Evolutionary conservation across 2,797 vertebrate genomes (phyloP), one percentile per base, ranked within the genome.

Genomic region (Amblyopsis hoosieri): DNA sequence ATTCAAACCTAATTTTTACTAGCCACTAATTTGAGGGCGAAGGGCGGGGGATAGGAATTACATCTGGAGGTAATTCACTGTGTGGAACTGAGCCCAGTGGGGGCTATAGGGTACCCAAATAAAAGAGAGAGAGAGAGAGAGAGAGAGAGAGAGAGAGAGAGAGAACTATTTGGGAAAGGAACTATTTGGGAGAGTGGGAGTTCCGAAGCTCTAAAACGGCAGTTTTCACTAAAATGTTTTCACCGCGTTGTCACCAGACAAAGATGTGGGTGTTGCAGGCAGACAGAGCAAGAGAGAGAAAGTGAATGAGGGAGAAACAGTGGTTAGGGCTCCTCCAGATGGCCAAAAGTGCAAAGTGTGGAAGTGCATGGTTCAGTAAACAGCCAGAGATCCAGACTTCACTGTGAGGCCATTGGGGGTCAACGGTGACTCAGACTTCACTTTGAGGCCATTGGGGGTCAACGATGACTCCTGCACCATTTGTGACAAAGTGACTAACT

Each of bases 1-100:
- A 93, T 92, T 92, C 85, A 85, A 89, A 91, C 74, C 89, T 91
- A 92, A 92, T 92, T 93, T 91, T 91, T 92, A 91, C 90, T 89
- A 86, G 88, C 89, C 88, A 91, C 92, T 92, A 92, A 93, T 93
- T 92, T 89, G 82, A 84, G 72, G 85, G 82, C 58, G 68, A 78
- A 82, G 87, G 87, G 83, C 50, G 74, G 76, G 86, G 88, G 82
- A 59, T 62, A 85, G 89, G 89, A 92, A 90, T 86, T 89, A 91
- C 91, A 94, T 93, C 91, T 92, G 92, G 91, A 92, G 88, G 88
- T 90, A 91, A 93, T 92, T 92, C 87, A 81, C 78, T 66, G 69
- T 69, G 80, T 89, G 90, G 89, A 92, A 85, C 78, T 62, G 69
- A 88, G 90, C 87, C 89, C 87, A 85, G 82, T 76, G 78, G 85